Evolutionary conservation across 2,888 invertebrate genomes (phyloP), one percentile per base, ranked within the genome.

Genomic region (Noctua comes): DNA sequence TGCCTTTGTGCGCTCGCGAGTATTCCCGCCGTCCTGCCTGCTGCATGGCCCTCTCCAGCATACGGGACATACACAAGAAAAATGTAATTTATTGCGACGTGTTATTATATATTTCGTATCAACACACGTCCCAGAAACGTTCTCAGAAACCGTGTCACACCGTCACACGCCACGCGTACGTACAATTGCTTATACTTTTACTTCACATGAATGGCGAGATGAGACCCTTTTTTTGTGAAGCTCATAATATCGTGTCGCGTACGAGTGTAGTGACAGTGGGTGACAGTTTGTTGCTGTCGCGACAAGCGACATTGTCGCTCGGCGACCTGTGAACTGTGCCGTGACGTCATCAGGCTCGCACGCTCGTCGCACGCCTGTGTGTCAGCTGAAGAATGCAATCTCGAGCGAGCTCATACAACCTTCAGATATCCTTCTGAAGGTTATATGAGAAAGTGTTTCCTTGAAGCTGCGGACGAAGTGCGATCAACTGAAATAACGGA

Each of bases 151-250:
- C 43, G 59, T 24, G 66, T 69, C 68, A 77, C 77, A 72, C 36
- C 79, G 72, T 74, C 62, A 77, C 78, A 74, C 80, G 72, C 74
- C 64, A 4, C 31, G n/a, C 80, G 43, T 66, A 62, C 48, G 62
- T 76, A 71, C 43, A 7, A 66, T 43, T 80, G 66, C 71, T 62
- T 71, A 51, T 81, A 74, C 68, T 80, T 69, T 75, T 75, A 73
- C 71, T 79, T 80, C 68, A 66, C 70, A 68, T 69, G 72, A 79
- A 70, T 81, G 77, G 13, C 48, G 65, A 79, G 48, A 79, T 73
- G 80, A 82, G 73, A 73, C 80, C 51, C 48, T 86, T 86, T 87
- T 86, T 86, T 77, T 85, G 57, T 51, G 73, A 65, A 68, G 78
- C 77, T 88, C 88, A 74, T 84, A 80, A 81, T 62, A 76, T 82